These are phyloP conservation scores for Nysson spinosus DNA, from an alignment of 2,888 invertebrate species.

Conservation along the genomic window DNA sequence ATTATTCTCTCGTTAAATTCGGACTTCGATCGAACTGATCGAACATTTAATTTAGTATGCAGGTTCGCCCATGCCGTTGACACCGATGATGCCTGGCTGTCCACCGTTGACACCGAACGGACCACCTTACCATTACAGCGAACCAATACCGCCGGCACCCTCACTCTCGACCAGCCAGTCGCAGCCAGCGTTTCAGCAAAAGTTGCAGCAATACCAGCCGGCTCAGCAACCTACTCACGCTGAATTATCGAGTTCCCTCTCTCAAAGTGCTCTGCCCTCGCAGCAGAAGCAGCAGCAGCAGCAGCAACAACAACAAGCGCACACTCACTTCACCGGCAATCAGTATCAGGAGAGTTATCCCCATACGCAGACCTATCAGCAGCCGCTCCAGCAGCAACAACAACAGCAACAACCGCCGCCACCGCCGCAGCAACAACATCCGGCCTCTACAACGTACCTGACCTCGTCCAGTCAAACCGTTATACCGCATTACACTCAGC, in stretches of 20 bases:
- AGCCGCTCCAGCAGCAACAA: slow-evolving; percentile 73
- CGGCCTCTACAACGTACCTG: slow-evolving; percentile 72
- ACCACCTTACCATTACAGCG: slow-evolving; percentile 81
- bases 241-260: slow-evolving; percentile 72
- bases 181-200: slow-evolving; percentile 74
- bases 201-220: slow-evolving; percentile 70
- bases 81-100: slow-evolving; percentile 76
- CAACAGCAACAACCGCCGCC: slow-evolving; percentile 68
- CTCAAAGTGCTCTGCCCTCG: slow-evolving; percentile 67
- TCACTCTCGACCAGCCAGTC: slow-evolving; percentile 74
- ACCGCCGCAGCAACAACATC: slow-evolving; percentile 64
- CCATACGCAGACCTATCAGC: slow-evolving; percentile 78
- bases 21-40: no score
- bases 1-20: neutral
- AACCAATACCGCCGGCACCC: slow-evolving; percentile 78
- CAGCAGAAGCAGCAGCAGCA: slow-evolving; percentile 71
- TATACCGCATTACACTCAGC: slow-evolving; percentile 73
- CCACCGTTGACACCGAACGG: slow-evolving; percentile 74
- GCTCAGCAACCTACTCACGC: slow-evolving; percentile 75
- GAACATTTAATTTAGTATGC: slow-evolving; percentile 62
- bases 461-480: slow-evolving; percentile 70
- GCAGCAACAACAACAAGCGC: slow-evolving; percentile 72
- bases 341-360: slow-evolving; percentile 78
- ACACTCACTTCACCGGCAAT: slow-evolving; percentile 73
- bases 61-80: slow-evolving; percentile 75